Evolutionary conservation across 2,888 invertebrate species (phyloP).

Genomic region (Maniola hyperantus): DNA sequence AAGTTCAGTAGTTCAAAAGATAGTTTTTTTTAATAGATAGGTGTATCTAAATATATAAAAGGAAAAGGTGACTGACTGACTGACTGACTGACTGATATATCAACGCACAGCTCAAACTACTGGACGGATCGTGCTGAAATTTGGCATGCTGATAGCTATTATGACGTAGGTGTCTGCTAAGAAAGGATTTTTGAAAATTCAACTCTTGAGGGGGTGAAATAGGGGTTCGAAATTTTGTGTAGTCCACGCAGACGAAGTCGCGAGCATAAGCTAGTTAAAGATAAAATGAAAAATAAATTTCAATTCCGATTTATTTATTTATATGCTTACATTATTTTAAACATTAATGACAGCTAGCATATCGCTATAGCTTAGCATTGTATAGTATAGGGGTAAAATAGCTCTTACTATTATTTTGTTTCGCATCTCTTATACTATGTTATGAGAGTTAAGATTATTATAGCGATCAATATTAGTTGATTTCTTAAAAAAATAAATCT

Average conservation of each 20-base stretch:
- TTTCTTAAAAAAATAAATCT: conserved; percentile 41
- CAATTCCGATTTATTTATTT: conserved; percentile 73
- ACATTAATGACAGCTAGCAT: conserved; percentile 63
- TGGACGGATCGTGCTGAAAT: too few species aligned
- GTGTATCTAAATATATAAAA: too few species aligned
- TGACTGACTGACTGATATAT: too few species aligned
- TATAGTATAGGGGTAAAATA: conserved; percentile 46
- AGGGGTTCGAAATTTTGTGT: too few species aligned
- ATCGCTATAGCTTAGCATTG: conserved; percentile 53
- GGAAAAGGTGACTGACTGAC: too few species aligned
- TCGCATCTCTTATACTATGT: conserved; percentile 35
- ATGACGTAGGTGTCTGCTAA: too few species aligned
- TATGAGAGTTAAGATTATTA: conserved; percentile 39
- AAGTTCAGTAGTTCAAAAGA: background rate
- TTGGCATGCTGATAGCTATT: too few species aligned
- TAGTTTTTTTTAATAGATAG: background rate
- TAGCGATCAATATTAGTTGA: conserved; percentile 38
- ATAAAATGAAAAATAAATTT: conserved; percentile 54
- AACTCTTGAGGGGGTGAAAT: too few species aligned
- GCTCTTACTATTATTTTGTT: conserved; percentile 45
- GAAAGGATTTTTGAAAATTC: too few species aligned
- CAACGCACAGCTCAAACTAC: too few species aligned
- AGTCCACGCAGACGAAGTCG: too few species aligned
- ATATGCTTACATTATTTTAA: conserved; percentile 68
- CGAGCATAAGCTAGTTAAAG: too few species aligned